These are phyloP conservation scores for Metalampra italica DNA, from an alignment of 2,888 invertebrate species.

Conservation along the genomic window DNA sequence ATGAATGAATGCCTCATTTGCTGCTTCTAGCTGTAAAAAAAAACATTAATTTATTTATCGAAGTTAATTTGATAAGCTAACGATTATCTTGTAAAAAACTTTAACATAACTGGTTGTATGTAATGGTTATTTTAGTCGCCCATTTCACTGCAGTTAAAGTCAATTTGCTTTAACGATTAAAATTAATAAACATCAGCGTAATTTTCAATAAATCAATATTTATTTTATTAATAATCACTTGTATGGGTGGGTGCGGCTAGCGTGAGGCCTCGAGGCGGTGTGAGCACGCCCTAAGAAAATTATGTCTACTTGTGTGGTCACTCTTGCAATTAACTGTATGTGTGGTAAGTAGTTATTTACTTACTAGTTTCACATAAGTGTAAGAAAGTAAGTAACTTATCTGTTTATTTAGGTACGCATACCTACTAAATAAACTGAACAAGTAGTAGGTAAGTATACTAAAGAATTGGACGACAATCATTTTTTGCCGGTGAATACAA, in stretches of 20 bases:
- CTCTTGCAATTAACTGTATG: slow-evolving; percentile 25
- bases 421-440: too few species aligned
- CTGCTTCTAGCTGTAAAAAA: too few species aligned
- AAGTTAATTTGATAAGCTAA: too few species aligned
- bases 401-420: too few species aligned
- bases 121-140: not conserved
- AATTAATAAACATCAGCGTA: slow-evolving; percentile 2
- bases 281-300: slow-evolving; percentile 40
- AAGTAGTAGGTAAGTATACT: too few species aligned
- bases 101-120: not conserved
- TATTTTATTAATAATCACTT: slow-evolving; percentile 6
- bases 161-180: slow-evolving; percentile 2
- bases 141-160: not conserved
- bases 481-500: too few species aligned
- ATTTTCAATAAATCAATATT: slow-evolving; percentile 9
- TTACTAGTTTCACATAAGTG: not conserved
- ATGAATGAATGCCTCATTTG: too few species aligned
- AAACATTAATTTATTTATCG: too few species aligned
- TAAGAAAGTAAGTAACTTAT: too few species aligned
- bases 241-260: slow-evolving; percentile 38
- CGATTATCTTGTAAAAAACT: too few species aligned
- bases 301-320: slow-evolving; percentile 54
- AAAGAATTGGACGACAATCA: too few species aligned
- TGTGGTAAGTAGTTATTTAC: not conserved
- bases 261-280: slow-evolving; percentile 38